These are phyloP conservation scores for Cervus canadensis DNA, from an alignment of 2,113 vertebrate species.

Conservation along the genomic window DNA sequence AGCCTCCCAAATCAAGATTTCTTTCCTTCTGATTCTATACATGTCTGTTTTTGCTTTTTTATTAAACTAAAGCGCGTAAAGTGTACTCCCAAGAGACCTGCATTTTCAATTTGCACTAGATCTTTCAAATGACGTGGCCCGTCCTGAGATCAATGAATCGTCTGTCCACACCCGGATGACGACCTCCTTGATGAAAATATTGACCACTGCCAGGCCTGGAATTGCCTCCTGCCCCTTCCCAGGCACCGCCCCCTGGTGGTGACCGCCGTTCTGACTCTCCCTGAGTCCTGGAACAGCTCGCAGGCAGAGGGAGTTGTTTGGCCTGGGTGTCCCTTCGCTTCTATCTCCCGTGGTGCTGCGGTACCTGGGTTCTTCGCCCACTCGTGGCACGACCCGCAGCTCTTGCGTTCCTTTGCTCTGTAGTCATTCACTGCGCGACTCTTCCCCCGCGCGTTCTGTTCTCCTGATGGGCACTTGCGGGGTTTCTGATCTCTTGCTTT, in stretches of 20 bases:
- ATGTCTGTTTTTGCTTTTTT: not conserved
- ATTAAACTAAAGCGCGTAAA: rapidly evolving
- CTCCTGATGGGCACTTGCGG: not conserved
- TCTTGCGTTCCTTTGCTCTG: not conserved
- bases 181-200: not conserved
- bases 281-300: rapidly evolving
- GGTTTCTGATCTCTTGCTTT: not conserved
- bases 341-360: not conserved
- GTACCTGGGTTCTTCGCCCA: rapidly evolving
- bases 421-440: rapidly evolving
- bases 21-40: not conserved
- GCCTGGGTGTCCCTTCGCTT: rapidly evolving
- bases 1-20: not conserved
- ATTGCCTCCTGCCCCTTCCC: not conserved
- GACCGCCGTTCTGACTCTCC: too few species aligned
- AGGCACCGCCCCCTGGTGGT: not conserved
- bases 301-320: too few species aligned
- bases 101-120: not conserved
- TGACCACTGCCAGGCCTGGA: not conserved
- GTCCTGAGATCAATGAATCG: not conserved
- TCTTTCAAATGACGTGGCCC: not conserved
- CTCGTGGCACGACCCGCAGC: rapidly evolving
- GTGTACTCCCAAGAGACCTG: not conserved
- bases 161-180: not conserved
- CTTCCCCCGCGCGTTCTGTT: rapidly evolving